A percentile compares a stretch with the other conserved stretches of the same genome.
phyloP scores from a whole-genome alignment of 2,113 vertebrate species.

The Pygathrix nemaeus region DNA sequence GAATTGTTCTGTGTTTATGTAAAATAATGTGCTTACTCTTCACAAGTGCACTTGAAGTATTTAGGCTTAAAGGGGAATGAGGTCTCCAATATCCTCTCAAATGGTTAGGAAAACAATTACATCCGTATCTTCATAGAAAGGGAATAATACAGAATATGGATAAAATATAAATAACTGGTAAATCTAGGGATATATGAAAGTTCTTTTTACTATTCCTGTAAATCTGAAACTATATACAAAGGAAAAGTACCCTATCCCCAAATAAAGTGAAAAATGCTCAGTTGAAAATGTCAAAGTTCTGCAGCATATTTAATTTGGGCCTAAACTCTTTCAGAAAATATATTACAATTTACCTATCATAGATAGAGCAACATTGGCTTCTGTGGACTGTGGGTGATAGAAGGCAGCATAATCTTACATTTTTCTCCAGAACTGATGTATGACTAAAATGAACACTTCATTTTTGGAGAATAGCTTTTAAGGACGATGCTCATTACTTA shows the following conservation, averaged over 20 bases:
- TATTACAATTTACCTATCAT: neutral
- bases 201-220: neutral
- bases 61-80: neutral
- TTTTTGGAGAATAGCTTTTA: slow-evolving; percentile 20
- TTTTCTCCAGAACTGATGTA: neutral
- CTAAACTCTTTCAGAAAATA: neutral
- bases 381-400: neutral
- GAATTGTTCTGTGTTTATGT: neutral
- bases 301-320: neutral
- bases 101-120: neutral
- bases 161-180: neutral
- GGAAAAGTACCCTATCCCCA: neutral
- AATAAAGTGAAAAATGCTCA: neutral
- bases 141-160: neutral
- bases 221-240: slow-evolving; percentile 7
- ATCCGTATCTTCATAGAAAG: neutral
- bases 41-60: neutral
- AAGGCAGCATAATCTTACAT: neutral
- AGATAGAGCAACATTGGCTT: neutral
- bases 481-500: neutral
- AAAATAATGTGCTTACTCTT: neutral
- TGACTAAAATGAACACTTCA: neutral
- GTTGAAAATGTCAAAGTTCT: neutral
- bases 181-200: neutral
- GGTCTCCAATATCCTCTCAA: neutral